These are phyloP conservation scores for Xestoiulus laeticollis DNA, from an alignment of 2,888 invertebrate species.

Conservation along the genomic window DNA sequence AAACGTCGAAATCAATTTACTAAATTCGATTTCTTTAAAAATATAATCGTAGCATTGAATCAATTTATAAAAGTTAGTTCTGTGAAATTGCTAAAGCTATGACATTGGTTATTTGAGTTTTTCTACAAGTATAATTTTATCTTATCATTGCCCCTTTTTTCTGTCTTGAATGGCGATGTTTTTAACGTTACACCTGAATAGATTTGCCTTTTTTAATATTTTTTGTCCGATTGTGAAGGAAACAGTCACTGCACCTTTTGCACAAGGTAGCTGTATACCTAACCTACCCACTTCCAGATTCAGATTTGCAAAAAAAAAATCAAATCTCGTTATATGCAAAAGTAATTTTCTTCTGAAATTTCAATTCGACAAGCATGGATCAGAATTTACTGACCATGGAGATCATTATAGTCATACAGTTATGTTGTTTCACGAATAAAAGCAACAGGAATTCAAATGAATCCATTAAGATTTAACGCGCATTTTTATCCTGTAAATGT, in stretches of 20 bases:
- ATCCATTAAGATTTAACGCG: background rate
- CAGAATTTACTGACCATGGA: constrained; percentile 8
- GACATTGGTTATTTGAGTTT: too few species aligned
- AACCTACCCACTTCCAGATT: background rate
- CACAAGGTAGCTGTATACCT: background rate
- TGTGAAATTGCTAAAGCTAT: too few species aligned
- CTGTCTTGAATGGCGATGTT: background rate
- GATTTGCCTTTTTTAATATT: background rate
- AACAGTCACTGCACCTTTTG: constrained; percentile 12
- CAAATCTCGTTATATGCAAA: background rate
- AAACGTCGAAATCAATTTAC: too few species aligned
- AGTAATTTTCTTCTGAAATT: background rate
- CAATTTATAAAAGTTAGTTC: too few species aligned
- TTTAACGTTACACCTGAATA: background rate
- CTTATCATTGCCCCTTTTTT: background rate
- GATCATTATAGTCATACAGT: background rate
- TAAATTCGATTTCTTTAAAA: too few species aligned
- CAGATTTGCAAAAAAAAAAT: background rate
- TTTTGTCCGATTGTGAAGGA: background rate
- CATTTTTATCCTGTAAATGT: background rate
- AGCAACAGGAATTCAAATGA: background rate
- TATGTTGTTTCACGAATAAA: background rate
- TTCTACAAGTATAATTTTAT: too few species aligned
- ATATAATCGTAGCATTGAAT: too few species aligned
- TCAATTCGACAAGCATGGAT: background rate